A percentile compares a stretch with the other conserved stretches of the same genome.
phyloP scores from a whole-genome alignment of 2,113 vertebrate species.

The Podiceps cristatus region DNA sequence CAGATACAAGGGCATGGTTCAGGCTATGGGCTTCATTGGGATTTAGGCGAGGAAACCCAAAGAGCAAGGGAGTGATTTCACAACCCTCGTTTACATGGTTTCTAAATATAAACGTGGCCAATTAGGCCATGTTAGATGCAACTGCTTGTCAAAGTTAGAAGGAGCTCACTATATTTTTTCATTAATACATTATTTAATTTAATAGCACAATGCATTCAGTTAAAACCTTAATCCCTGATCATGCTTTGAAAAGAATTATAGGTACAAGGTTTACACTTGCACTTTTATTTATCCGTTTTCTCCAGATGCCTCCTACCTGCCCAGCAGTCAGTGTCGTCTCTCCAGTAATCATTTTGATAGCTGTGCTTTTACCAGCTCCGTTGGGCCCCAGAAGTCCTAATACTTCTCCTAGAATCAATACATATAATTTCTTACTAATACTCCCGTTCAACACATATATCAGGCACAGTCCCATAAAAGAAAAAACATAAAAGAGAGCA shows the following conservation, averaged over 20 bases:
- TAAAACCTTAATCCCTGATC: background rate
- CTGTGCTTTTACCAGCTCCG: slow-evolving; percentile 91
- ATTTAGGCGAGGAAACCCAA: background rate
- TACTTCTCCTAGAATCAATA: slow-evolving; percentile 85
- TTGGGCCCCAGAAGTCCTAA: slow-evolving; percentile 93
- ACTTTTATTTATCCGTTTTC: background rate
- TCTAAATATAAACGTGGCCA: background rate
- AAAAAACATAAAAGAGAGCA: background rate
- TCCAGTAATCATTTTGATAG: slow-evolving; percentile 87
- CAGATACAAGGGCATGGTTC: background rate
- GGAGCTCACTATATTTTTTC: background rate
- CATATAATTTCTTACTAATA: background rate
- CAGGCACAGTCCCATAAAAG: background rate
- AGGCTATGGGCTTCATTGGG: background rate
- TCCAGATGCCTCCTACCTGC: slow-evolving; percentile 78
- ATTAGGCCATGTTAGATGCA: background rate
- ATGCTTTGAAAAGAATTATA: background rate
- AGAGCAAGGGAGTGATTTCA: background rate
- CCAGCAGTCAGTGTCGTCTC: slow-evolving; percentile 83
- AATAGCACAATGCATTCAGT: rapidly evolving
- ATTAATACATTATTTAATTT: background rate
- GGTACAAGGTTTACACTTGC: background rate
- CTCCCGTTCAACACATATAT: background rate
- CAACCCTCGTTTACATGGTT: background rate
- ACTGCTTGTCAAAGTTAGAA: background rate